Evolutionary conservation across 1,140 invertebrate species (phyloP), one percentile per base, ranked within the genome.

Genomic region (Akabosia matsudoensis): DNA sequence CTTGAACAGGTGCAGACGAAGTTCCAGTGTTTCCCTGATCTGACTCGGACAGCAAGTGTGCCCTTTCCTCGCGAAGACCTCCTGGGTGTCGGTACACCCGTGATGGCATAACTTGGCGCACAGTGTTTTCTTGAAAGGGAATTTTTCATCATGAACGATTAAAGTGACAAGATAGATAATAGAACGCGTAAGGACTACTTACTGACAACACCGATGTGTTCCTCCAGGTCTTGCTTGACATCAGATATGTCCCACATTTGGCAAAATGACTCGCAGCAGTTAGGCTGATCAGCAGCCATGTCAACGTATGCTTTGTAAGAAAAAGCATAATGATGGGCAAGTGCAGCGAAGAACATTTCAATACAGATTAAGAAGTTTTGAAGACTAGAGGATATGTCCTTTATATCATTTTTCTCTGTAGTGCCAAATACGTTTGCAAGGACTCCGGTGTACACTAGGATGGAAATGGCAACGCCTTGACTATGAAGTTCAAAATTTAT

Each of bases 231-330:
- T 77, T 91, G 90, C 64, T 92, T 92, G 28, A 98, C 93, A 85
- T 98, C 96, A 0, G 94, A 95, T 7, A 98, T 90, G 85, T 98
- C 95, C 91, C 93, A 95, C 93, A 97, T 97, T 18, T 93, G 91
- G 75, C 88, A 85, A 76, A 88, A 90, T 10, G 90, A 90, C 56
- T 88, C 86, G 84, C 89, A 90, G 83, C 88, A 89, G 3, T 87
- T 85, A 54, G 88, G 86, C 73, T 85, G 81, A 79, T 84, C 85
- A 70, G 85, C 86, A 76, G 87, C 84, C 56, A 85, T 83, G 61
- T 89, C 87, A 24, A 92, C 87, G 84, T 92, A 98, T 14, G 93
- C 92, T 84, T 92, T 91, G 84, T 97, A 92, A 30, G 95, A 95
- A 84, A 98, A 98, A 79, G 94, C 95, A 85, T 93, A 97, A 83